Evolutionary conservation across 2,888 invertebrate genomes (phyloP).

Genomic region (Tachina fera): DNA sequence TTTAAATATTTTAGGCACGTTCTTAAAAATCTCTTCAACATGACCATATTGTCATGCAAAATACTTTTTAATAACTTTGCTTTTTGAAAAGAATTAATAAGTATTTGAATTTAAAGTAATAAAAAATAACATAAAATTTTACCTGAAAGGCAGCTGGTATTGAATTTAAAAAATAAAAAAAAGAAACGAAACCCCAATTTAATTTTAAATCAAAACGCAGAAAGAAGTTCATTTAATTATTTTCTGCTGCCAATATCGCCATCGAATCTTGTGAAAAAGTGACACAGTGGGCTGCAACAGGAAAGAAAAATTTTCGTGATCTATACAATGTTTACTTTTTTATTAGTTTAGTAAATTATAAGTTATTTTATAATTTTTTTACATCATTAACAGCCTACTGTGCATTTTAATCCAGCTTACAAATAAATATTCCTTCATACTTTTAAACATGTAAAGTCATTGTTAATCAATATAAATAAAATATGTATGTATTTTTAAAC

Average conservation of each 20-base stretch:
- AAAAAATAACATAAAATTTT: not conserved
- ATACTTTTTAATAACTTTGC: not conserved
- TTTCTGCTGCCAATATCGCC: not conserved
- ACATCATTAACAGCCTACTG: not conserved
- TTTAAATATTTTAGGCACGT: constrained; percentile 66
- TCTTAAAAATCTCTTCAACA: constrained; percentile 26
- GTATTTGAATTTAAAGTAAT: constrained; percentile 12
- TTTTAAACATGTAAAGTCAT: not conserved
- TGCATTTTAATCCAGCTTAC: not conserved
- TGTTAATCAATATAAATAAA: constrained; percentile 22
- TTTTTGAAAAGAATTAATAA: not conserved
- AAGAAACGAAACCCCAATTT: not conserved
- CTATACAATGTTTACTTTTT: too few species aligned
- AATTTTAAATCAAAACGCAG: not conserved
- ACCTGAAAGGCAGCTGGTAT: constrained; percentile 12
- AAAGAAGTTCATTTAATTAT: not conserved
- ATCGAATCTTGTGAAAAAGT: not conserved
- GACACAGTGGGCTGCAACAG: not conserved
- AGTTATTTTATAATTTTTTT: not conserved
- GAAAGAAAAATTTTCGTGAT: not conserved
- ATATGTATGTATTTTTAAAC: not conserved
- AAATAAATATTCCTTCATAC: not conserved
- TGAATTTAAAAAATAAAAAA: not conserved
- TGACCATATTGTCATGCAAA: constrained; percentile 46
- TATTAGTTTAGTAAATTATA: too few species aligned